Evolutionary conservation across 1,140 invertebrate species (phyloP).

Genomic region (Pentalonia nigronervosa): DNA sequence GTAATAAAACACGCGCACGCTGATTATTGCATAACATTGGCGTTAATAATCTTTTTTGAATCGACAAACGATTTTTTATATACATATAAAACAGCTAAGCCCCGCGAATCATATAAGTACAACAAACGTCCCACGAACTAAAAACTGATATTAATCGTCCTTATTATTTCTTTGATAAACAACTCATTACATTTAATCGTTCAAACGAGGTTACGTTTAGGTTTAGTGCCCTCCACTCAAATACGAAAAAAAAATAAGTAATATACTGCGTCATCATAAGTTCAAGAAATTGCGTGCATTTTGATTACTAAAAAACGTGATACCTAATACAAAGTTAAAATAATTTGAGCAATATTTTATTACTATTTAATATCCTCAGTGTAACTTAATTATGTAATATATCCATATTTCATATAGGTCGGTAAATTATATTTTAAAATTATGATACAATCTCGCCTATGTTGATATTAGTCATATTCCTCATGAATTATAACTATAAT

Average conservation of each 20-base stretch:
- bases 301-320: background rate
- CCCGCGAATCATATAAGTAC: background rate
- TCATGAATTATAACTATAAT: background rate
- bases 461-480: background rate
- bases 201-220: constrained; percentile 1
- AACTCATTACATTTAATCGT: constrained; percentile 22
- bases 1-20: background rate
- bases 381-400: background rate
- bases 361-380: background rate
- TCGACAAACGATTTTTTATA: background rate
- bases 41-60: constrained; percentile 32
- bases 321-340: background rate
- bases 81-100: background rate
- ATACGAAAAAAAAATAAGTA: background rate
- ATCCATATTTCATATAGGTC: background rate
- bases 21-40: background rate
- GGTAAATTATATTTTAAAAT: background rate
- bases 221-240: background rate
- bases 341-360: background rate
- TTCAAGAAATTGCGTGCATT: background rate
- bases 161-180: constrained; percentile 20
- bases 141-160: constrained; percentile 26
- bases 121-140: constrained; percentile 14
- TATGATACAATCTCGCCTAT: background rate
- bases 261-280: background rate